Conservation (phyloP, 2,888 invertebrate genomes). For the Resseliella maxima region DNA sequence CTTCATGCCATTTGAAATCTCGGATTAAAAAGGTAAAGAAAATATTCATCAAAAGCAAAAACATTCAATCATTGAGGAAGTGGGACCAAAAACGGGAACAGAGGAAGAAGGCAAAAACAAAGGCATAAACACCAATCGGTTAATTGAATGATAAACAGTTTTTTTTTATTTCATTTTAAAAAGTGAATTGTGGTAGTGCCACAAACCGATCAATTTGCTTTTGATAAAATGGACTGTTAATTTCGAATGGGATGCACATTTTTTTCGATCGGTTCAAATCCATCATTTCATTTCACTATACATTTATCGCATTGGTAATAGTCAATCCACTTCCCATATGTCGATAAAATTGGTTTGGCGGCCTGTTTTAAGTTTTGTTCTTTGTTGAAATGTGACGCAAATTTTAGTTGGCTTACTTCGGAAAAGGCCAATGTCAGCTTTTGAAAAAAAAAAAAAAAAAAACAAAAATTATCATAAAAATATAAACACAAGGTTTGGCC, state of each 20-base stretch:
- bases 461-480: too few species aligned
- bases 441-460: background rate
- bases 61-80: background rate
- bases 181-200: background rate
- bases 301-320: background rate
- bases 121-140: slow-evolving; percentile 1
- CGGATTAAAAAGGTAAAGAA: background rate
- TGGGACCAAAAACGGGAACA: background rate
- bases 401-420: too few species aligned
- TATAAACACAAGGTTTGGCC: too few species aligned
- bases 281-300: background rate
- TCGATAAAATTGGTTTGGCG: background rate
- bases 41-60: too few species aligned
- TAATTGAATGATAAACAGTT: slow-evolving; percentile 39
- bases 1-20: background rate
- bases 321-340: background rate
- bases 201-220: slow-evolving; percentile 14
- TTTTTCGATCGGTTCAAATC: too few species aligned
- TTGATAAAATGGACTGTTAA: background rate
- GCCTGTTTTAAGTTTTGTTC: background rate
- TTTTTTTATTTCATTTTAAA: too few species aligned
- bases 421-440: too few species aligned
- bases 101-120: background rate
- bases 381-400: background rate
- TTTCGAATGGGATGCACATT: too few species aligned